Evolutionary conservation across 2,797 vertebrate genomes (phyloP), one percentile per base, ranked within the genome.

Genomic region (Smutsia gigantea): DNA sequence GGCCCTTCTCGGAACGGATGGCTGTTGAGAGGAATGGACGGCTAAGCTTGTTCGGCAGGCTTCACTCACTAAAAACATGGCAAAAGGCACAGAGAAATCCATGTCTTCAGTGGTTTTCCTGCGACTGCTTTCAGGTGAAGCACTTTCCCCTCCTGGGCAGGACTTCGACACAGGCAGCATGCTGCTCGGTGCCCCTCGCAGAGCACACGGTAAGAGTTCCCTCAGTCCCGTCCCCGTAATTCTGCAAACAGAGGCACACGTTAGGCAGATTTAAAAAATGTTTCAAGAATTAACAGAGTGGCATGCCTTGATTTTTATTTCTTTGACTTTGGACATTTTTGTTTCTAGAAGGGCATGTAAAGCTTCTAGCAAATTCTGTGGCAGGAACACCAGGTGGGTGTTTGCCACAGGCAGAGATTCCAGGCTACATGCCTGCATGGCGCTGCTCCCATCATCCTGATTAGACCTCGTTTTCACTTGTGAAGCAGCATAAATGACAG

Each of bases 401-500:
- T 27, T 25, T 63, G 78, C 14, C 14, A 2, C n/a, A 25, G 23
- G 4, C 1, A 25, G 79, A 13, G 19, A 25, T 2, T 1, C 11
- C n/a, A 29, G 64, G 64, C 27, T 29, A 29, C 27, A 61, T 2
- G 11, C 59, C 29, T 1, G 11, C 27, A 5, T 5, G 59, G 59
- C 27, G 12, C 29, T 17, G 29, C 37, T 59, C 6, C 25, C 10
- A 0, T 25, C 23, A 1, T 5, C n/a, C n/a, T 51, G 23, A 23
- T 12, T 5, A 29, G 46, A 5, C 4, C 55, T 82, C 25, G 0
- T 53, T 11, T 21, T n/a, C 10, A 4, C 5, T 2, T 5, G 19
- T 6, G 66, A 19, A 63, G 42, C 14, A 2, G 34, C 17, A 13
- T 46, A 12, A 18, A 8, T 59, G 7, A 46, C 37, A 69, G 37